phyloP scores from a whole-genome alignment of 2,888 invertebrate genomes.

The Oscheius sp. region DNA sequence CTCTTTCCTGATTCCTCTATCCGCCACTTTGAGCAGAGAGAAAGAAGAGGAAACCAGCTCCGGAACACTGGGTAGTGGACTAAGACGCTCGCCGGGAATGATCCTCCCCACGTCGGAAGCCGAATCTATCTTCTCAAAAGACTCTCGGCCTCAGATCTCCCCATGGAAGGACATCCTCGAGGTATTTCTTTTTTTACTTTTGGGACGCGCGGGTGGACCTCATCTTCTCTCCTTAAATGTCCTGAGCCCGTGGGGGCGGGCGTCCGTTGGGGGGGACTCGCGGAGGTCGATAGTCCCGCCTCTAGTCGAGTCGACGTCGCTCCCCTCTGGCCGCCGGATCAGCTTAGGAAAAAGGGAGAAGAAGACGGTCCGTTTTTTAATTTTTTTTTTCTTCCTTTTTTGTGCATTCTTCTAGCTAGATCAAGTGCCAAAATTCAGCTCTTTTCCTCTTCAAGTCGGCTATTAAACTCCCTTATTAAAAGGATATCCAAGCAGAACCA shows the following conservation, averaged over 20 bases:
- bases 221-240: neutral
- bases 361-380: conserved; percentile 26
- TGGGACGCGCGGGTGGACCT: conserved; percentile 10
- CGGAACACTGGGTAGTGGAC: conserved; percentile 41
- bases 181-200: neutral
- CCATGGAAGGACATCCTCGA: conserved; percentile 16
- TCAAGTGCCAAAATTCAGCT: neutral
- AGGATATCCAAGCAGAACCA: too few species aligned
- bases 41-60: conserved; percentile 1
- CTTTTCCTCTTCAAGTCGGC: neutral
- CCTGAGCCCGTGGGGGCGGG: neutral
- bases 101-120: conserved; percentile 52
- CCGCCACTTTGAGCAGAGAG: neutral
- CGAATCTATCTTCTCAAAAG: neutral
- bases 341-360: conserved; percentile 3
- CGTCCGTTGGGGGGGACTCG: conserved; percentile 7
- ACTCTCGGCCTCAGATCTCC: neutral
- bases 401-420: neutral
- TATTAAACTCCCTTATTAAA: too few species aligned
- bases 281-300: conserved; percentile 6
- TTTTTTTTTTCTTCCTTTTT: neutral
- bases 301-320: conserved; percentile 19
- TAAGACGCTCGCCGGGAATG: conserved; percentile 71
- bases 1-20: conserved; percentile 22
- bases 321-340: neutral